Evolutionary conservation across 1,140 invertebrate genomes (phyloP).

Genomic region (roundworm (Caenorhabditis elegans)): WBcel235 BX284604.4:11584001-11584500

Average conservation of each 20-base stretch:
- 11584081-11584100: constrained; percentile 29
- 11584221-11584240: constrained; percentile 15
- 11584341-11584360: neutral
- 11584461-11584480: too few species aligned
- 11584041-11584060: constrained; percentile 25
- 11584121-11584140: constrained; percentile 29
- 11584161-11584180: constrained; percentile 12
- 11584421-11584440: too few species aligned
- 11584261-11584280: neutral
- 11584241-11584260: neutral
- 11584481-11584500: too few species aligned
- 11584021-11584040: constrained; percentile 24
- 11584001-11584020: constrained; percentile 20
- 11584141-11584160: constrained; percentile 22
- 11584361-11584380: constrained; percentile 3
- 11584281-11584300: constrained; percentile 1
- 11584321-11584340: neutral
- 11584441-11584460: too few species aligned
- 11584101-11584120: constrained; percentile 28
- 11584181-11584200: constrained; percentile 17
- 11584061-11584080: constrained; percentile 23
- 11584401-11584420: neutral
- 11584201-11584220: neutral
- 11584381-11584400: neutral
- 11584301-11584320: neutral